These are phyloP conservation scores for Lepisosteus oculatus DNA, from an alignment of 2,113 vertebrate genomes.

Conservation along the genomic window DNA sequence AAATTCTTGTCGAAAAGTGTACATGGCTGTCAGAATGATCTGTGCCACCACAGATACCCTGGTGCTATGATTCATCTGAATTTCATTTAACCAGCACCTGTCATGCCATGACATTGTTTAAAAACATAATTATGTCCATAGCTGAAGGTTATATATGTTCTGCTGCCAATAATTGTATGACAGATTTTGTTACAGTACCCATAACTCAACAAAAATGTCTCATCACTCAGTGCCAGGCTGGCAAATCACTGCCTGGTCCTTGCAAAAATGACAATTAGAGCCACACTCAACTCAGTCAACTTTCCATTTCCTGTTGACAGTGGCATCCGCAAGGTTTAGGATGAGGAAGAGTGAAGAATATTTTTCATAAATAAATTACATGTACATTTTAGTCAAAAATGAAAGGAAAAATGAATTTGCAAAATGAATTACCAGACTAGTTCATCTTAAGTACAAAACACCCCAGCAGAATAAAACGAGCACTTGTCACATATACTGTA, in stretches of 20 bases:
- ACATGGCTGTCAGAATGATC: conserved; percentile 3
- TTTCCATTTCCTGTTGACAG: conserved; percentile 49
- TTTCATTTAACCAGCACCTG: conserved; percentile 54
- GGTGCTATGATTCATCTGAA: conserved; percentile 37
- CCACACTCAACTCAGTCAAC: conserved; percentile 57
- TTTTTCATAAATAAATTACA: no score
- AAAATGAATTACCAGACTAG: no score
- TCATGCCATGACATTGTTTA: conserved; percentile 62
- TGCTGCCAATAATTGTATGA: conserved; percentile 69
- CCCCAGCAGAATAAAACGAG: no score
- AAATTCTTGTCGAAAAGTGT: background rate
- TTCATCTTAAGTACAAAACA: no score
- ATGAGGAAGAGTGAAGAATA: background rate
- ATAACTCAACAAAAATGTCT: conserved; percentile 82
- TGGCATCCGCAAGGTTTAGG: conserved; percentile 40
- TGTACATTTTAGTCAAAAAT: no score
- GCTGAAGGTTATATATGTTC: conserved; percentile 72
- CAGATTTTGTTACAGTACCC: conserved; percentile 71
- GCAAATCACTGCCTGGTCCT: conserved; percentile 73
- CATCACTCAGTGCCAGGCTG: conserved; percentile 75
- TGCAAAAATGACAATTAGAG: conserved; percentile 70
- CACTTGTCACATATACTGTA: no score
- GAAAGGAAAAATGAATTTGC: no score
- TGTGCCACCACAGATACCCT: conserved; percentile 1
- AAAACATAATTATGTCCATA: conserved; percentile 53